A percentile compares a stretch with the other conserved stretches of the same genome.
Evolutionary conservation across 2,888 invertebrate species (phyloP).

Genomic region (Pachymerium ferrugineum): DNA sequence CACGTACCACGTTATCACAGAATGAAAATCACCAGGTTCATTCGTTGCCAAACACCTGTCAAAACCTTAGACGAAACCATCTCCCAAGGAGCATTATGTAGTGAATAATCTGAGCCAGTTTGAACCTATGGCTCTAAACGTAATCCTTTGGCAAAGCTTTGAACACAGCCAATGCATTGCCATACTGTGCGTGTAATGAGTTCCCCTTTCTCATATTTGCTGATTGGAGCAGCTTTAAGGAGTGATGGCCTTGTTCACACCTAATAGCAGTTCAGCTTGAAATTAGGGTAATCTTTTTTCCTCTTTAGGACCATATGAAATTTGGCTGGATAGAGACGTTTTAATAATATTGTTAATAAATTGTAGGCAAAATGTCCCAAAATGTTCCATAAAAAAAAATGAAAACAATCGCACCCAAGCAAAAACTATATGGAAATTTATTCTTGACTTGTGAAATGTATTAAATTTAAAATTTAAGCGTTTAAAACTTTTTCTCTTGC

Average conservation of each 20-base stretch:
- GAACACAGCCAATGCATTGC: constrained; percentile 10
- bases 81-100: constrained; percentile 10
- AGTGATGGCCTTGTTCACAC: not conserved
- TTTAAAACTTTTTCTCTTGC: too few relatives aligned
- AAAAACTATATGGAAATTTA: too few relatives aligned
- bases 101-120: not conserved
- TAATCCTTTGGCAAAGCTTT: not conserved
- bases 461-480: too few relatives aligned
- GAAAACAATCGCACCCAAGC: too few relatives aligned
- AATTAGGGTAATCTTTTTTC: not conserved
- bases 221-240: constrained; percentile 1
- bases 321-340: not conserved
- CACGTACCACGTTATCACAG: not conserved
- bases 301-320: not conserved
- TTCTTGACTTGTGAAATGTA: too few relatives aligned
- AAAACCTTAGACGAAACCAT: not conserved
- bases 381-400: too few relatives aligned
- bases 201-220: not conserved
- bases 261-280: not conserved
- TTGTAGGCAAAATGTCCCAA: not conserved
- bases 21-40: not conserved
- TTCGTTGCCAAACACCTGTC: constrained; percentile 13
- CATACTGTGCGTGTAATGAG: not conserved
- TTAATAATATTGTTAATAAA: not conserved
- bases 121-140: not conserved